Percentiles rank a stretch among this genome's conserved stretches.
phyloP scores from a whole-genome alignment of 2,797 vertebrate genomes.

The Siniperca obscura region DNA sequence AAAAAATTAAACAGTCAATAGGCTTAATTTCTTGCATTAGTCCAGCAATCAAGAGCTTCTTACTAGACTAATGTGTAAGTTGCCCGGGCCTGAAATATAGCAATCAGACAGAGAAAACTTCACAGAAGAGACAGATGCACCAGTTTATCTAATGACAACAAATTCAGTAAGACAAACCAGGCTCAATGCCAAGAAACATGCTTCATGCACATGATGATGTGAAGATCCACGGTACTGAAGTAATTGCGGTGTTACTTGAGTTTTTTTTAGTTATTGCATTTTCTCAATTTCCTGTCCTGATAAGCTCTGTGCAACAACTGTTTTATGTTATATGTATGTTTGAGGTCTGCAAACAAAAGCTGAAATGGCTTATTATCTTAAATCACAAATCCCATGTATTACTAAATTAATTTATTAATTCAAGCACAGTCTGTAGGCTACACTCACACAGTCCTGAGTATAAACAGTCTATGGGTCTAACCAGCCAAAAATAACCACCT shows the following conservation, averaged over 20 bases:
- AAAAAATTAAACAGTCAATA: neutral
- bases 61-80: neutral
- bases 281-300: neutral
- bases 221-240: neutral
- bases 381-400: neutral
- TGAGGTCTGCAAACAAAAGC: neutral
- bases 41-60: neutral
- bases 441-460: too few species aligned
- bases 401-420: neutral
- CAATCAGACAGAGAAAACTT: neutral
- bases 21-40: neutral
- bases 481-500: neutral
- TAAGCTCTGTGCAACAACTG: neutral
- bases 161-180: neutral
- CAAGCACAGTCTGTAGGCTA: neutral
- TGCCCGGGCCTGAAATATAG: neutral
- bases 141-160: neutral
- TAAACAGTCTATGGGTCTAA: neutral
- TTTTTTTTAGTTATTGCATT: neutral
- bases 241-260: too few species aligned
- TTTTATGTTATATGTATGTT: neutral
- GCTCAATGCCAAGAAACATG: neutral
- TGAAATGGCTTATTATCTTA: neutral
- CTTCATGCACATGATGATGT: neutral
- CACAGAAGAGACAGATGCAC: neutral